Evolutionary conservation across 2,113 vertebrate genomes (phyloP).

Genomic region (Pterocles burchelli): DNA sequence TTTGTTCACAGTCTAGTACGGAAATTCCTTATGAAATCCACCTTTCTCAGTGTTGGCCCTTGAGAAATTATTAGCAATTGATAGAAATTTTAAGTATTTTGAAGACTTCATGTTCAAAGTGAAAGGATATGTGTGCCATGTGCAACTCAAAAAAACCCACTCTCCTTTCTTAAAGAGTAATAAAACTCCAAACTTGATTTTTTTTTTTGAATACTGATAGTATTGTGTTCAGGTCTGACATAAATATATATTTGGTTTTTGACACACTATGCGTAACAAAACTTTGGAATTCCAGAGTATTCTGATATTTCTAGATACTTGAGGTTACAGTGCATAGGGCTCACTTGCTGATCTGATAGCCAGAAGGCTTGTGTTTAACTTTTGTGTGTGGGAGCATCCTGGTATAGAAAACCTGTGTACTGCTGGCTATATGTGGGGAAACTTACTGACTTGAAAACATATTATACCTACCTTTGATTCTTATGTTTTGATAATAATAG

Average conservation of each 20-base stretch:
- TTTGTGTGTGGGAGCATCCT: neutral
- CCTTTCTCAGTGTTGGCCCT: neutral
- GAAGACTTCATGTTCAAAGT: neutral
- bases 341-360: neutral
- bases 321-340: neutral
- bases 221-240: neutral
- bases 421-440: neutral
- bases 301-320: neutral
- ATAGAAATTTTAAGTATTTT: neutral
- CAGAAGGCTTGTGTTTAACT: neutral
- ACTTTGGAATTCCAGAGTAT: neutral
- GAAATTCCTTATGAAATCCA: neutral
- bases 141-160: neutral
- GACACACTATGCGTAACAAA: neutral
- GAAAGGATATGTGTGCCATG: rapidly evolving
- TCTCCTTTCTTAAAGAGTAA: neutral
- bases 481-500: neutral
- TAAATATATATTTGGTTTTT: neutral
- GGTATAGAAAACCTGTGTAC: neutral
- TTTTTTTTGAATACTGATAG: neutral
- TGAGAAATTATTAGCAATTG: neutral
- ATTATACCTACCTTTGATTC: neutral
- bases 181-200: neutral
- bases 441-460: neutral
- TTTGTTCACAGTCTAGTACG: neutral